phyloP scores from a whole-genome alignment of 1,140 invertebrate genomes.

The Monochamus saltuarius region DNA sequence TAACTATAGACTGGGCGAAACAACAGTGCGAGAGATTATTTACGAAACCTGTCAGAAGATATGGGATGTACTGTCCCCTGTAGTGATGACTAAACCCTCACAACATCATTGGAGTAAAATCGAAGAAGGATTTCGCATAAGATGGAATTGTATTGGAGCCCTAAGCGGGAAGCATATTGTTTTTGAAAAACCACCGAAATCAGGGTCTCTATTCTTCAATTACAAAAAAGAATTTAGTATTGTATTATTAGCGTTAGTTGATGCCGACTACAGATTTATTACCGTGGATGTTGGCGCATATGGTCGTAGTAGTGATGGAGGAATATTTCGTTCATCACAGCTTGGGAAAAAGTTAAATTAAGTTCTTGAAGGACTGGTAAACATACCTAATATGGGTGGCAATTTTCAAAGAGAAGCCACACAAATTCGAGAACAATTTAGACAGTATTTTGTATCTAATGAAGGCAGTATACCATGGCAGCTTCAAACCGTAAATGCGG shows the following conservation, averaged over 20 bases:
- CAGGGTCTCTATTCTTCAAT: constrained; percentile 51
- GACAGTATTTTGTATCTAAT: constrained; percentile 8
- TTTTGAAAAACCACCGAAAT: constrained; percentile 44
- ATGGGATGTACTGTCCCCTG: constrained; percentile 16
- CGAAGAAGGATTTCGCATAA: too few species aligned
- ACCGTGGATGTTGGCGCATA: constrained; percentile 53
- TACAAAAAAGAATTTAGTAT: constrained; percentile 54
- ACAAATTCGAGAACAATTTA: constrained; percentile 16
- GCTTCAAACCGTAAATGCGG: constrained; percentile 1
- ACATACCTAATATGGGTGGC: neutral
- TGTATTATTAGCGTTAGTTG: constrained; percentile 53
- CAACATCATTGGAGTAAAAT: constrained; percentile 16
- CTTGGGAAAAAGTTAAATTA: constrained; percentile 18
- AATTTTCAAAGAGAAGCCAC: constrained; percentile 15
- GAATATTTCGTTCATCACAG: constrained; percentile 31
- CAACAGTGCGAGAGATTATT: constrained; percentile 28
- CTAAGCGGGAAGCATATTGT: constrained; percentile 54
- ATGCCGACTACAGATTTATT: constrained; percentile 54
- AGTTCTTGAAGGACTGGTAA: neutral
- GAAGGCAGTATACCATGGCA: constrained; percentile 1
- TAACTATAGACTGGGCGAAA: constrained; percentile 26
- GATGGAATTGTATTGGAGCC: constrained; percentile 50
- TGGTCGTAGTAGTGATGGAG: constrained; percentile 50
- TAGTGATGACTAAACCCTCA: constrained; percentile 21
- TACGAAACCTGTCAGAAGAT: constrained; percentile 21